A percentile compares a stretch with the other conserved stretches of the same genome.
phyloP scores from a whole-genome alignment of 2,113 vertebrate genomes.

The Tenrec ecaudatus region DNA sequence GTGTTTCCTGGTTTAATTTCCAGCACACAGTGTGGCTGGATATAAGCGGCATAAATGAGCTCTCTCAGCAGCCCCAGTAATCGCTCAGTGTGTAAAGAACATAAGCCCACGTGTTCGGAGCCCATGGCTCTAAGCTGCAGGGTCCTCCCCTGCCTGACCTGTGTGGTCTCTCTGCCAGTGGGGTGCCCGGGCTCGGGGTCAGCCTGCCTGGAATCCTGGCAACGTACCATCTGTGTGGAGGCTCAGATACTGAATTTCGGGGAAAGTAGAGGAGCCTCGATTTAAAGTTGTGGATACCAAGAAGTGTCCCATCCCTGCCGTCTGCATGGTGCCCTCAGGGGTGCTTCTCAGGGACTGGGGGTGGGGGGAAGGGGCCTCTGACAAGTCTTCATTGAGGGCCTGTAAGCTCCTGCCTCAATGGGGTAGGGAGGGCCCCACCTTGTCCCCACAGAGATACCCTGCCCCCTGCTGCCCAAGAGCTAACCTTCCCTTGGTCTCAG shows the following conservation, averaged over 20 bases:
- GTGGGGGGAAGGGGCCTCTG: neutral
- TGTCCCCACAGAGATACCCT: rapidly evolving
- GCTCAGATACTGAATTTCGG: neutral
- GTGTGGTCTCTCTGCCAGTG: neutral
- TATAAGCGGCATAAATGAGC: neutral
- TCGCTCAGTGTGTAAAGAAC: neutral
- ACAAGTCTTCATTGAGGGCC: neutral
- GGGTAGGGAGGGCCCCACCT: neutral
- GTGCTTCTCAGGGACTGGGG: neutral
- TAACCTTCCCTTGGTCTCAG: neutral
- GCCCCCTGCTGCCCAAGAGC: neutral
- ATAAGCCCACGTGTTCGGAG: too few species aligned
- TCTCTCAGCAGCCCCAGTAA: too few species aligned
- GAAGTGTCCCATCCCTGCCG: neutral
- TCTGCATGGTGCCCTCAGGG: neutral
- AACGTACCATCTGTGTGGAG: neutral
- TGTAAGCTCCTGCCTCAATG: neutral
- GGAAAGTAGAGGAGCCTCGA: neutral
- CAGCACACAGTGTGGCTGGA: neutral
- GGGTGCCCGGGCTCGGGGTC: neutral
- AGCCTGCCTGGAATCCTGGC: neutral
- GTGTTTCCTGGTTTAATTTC: neutral
- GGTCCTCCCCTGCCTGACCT: neutral
- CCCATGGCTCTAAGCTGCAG: neutral
- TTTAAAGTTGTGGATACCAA: neutral